Base-by-base conservation (phyloP, 2,888 invertebrate genomes). In the Cheiracanthium punctorium region DNA sequence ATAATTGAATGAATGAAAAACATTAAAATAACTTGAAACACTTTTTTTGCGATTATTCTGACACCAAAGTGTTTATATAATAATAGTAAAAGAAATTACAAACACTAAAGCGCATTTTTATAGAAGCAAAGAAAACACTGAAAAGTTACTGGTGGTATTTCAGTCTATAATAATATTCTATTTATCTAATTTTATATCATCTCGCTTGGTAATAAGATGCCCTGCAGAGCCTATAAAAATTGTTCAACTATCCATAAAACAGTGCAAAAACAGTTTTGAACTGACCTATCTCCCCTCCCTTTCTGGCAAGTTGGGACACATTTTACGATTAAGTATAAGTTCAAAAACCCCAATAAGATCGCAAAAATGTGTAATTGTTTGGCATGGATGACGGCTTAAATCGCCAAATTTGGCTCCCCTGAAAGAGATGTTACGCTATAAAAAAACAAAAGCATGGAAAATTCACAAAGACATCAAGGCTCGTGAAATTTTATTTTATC, bases 131-230 rank as follows among this genome's bases (percentile, higher is more conserved):
- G 24, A 58, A 58, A 24, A 12, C n/a, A 5, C 5, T 2, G 5
- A 24, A 24, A 48, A 17, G 17, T 14, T 17, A 14, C 17, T 10
- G 48, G 58, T 20, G 24, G 24, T 5, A 24, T 58, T 58, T 24
- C 12, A 20, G 20, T 58, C 20, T 20, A 58, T 58, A 58, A 58
- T n/a, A 67, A 73, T 81, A 74, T 67, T 69, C 71, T 73, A 73
- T 80, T 41, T 43, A 65, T 32, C 72, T 80, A 80, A 80, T 80
- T 81, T 81, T 81, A 81, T 52, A 73, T 32, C 32, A n/a, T 65
- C 73, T 67, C 14, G 32, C 30, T 20, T 14, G 65, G 52, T 32
- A 81, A 69, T 81, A 81, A 81, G 65, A 74, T 48, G 32, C 67
- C 29, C 43, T 24, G 58, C 5, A 58, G 24, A 20, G 7, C 58